A percentile compares a stretch with the other conserved stretches of the same genome.
phyloP scores from a whole-genome alignment of 2,888 invertebrate genomes.

The Tromatobia lineatoria region DNA sequence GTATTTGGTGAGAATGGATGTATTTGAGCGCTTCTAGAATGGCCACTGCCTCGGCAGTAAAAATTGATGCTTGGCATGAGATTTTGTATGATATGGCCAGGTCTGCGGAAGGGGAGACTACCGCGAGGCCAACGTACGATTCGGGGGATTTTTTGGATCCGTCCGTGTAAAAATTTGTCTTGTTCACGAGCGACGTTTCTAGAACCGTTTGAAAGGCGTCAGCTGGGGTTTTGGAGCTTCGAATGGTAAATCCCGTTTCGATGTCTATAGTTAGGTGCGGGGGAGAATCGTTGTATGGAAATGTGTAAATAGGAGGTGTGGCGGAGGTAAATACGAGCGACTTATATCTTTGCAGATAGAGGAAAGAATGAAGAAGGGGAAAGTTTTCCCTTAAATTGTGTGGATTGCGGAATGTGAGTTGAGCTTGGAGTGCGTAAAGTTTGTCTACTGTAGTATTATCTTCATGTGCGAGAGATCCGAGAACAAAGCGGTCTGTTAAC shows the following conservation, averaged over 20 bases:
- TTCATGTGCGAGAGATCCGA: background rate
- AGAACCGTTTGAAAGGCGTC: background rate
- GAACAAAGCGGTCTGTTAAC: background rate
- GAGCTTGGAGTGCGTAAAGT: background rate
- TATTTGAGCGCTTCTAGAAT: background rate
- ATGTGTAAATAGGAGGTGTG: background rate
- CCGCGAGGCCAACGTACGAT: background rate
- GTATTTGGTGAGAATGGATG: background rate
- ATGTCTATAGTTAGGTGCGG: background rate
- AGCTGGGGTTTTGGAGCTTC: background rate
- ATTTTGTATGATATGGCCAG: background rate
- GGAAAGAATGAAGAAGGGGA: background rate
- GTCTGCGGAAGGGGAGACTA: background rate
- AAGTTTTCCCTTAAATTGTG: background rate
- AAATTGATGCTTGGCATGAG: background rate
- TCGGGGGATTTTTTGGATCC: background rate
- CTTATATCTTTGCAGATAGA: background rate
- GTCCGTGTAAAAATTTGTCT: background rate
- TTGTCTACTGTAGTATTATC: background rate
- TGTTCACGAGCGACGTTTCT: background rate
- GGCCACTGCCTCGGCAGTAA: background rate
- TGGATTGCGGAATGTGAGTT: background rate
- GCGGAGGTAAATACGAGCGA: background rate
- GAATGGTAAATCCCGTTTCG: background rate
- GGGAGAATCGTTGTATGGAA: background rate